Conservation (phyloP, 2,888 invertebrate genomes). For the Drosophila niveifrons region DNA sequence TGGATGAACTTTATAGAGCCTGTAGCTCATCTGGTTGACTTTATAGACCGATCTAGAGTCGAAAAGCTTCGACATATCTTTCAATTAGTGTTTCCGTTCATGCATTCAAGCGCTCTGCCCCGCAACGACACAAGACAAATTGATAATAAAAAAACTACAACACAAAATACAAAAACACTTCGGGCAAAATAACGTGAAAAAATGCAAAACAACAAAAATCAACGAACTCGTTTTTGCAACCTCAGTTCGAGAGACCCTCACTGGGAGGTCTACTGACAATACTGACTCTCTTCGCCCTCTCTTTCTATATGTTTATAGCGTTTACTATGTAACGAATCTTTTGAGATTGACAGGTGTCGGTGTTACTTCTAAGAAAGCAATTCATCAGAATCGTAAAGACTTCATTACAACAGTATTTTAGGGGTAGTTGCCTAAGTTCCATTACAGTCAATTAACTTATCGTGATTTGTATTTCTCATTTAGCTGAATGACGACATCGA, state of each 20-base stretch:
- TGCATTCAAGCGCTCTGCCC: slow-evolving; percentile 34
- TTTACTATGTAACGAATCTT: slow-evolving; percentile 16
- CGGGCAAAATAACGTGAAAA: slow-evolving; percentile 8
- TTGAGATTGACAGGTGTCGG: slow-evolving; percentile 18
- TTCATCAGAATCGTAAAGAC: slow-evolving; percentile 7
- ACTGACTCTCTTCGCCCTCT: slow-evolving; percentile 29
- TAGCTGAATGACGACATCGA: slow-evolving; percentile 41
- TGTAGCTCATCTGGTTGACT: slow-evolving; percentile 19
- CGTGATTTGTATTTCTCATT: background rate
- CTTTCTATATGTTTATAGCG: slow-evolving; percentile 14
- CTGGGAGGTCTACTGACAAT: slow-evolving; percentile 26
- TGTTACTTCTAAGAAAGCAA: slow-evolving; percentile 12
- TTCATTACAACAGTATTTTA: background rate
- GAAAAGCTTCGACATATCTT: slow-evolving; percentile 37
- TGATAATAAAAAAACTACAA: slow-evolving; percentile 15
- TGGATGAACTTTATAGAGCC: background rate
- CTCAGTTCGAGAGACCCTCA: slow-evolving; percentile 38
- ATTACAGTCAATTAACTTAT: background rate
- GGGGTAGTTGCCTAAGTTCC: background rate
- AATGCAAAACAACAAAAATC: slow-evolving; percentile 27
- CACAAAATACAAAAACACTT: slow-evolving; percentile 6
- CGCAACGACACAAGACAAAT: slow-evolving; percentile 42
- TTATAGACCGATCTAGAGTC: slow-evolving; percentile 17
- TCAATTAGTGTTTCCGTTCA: slow-evolving; percentile 71
- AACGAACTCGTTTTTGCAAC: slow-evolving; percentile 45